phyloP scores from a whole-genome alignment of 1,140 invertebrate genomes.

The Aphis craccivora region DNA sequence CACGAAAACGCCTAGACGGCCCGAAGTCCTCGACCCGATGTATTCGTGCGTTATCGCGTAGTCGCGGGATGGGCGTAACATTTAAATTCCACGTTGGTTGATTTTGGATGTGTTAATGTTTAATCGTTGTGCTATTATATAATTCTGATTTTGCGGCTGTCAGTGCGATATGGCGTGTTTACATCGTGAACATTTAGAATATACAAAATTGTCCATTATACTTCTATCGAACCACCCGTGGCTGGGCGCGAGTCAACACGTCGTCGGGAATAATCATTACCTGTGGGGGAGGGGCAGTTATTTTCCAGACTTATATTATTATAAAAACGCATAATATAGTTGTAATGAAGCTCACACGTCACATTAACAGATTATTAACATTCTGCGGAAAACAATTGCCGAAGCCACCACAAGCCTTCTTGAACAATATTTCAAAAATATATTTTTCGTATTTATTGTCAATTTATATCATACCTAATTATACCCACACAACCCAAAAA shows the following conservation, averaged over 20 bases:
- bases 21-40: background rate
- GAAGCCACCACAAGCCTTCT: too few relatives aligned
- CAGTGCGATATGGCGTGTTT: too few relatives aligned
- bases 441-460: background rate
- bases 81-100: background rate
- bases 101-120: background rate
- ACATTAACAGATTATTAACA: background rate
- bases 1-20: background rate
- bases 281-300: background rate
- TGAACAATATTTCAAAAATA: background rate
- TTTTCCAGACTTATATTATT: background rate
- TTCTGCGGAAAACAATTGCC: too few relatives aligned
- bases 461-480: too few relatives aligned
- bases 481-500: background rate
- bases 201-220: background rate
- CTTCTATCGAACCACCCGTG: too few relatives aligned
- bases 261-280: background rate
- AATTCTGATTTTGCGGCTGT: background rate
- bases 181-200: background rate
- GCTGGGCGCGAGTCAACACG: too few relatives aligned
- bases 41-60: background rate
- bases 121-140: background rate
- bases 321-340: background rate
- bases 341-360: background rate
- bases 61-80: background rate